Base-by-base conservation (phyloP, 2,888 invertebrate species). In the Cremastinae sp. region DNA sequence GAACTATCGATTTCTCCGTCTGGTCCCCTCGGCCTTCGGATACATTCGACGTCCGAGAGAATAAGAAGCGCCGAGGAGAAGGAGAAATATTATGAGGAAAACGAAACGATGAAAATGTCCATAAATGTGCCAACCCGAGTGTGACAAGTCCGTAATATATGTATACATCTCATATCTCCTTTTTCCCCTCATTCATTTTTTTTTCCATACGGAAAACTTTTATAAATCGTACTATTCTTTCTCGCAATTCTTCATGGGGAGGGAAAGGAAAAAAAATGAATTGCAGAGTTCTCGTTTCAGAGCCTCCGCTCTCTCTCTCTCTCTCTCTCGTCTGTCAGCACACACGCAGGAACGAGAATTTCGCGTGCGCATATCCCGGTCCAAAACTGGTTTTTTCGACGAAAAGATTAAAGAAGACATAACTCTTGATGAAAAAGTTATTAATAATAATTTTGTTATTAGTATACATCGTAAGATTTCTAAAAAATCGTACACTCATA, bases 1-100 rank as follows among this genome's bases (percentile, higher is more conserved):
- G 68, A 77, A 79, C 78, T 79, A 80, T 80, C 79, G 80, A 80
- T 79, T 78, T 72, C 75, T 71, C 56, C 64, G 61, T 41, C 72
- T 75, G 78, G 78, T 76, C 79, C 76, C 78, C 70, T 79, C 75
- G 76, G 69, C 68, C 71, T 76, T 73, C 76, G 76, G 49, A 43
- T 41, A 64, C 39, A 10, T 39, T 12, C 39, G 5, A 28, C 51
- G 9, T 12, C 49, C 64, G 41, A 41, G 56, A 55, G 45, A 69
- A 58, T 39, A 69, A 59, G 51, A 56, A 56, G 14, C 0, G 8
- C 8, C 41, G 14, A 8, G n/a, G 0, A 58, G 12, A 20, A 28
- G 22, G 9, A 14, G 55, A 18, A 55, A 14, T 16, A 22, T 4
- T 7, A 9, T 16, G 18, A 56, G 35, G 41, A 58, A 41, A 49